Evolutionary conservation across 2,888 invertebrate species (phyloP).

Genomic region (Eumerus sabulonum): DNA sequence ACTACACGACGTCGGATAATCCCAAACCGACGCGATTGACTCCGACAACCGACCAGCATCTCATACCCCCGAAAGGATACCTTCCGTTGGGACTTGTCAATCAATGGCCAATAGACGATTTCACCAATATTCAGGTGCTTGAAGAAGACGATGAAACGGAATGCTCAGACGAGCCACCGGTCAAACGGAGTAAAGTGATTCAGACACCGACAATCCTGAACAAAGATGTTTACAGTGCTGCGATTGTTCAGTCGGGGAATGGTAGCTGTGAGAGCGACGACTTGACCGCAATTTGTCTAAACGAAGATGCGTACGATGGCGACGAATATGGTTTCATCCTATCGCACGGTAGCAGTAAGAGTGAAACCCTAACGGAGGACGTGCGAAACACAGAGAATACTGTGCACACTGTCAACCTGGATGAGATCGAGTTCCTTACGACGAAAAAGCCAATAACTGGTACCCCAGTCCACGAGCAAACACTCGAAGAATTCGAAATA

Average conservation of each 20-base stretch:
- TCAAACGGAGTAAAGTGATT: conserved; percentile 1
- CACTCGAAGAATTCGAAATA: conserved; percentile 19
- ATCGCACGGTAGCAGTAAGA: neutral
- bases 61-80: conserved; percentile 73
- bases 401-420: neutral
- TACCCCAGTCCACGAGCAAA: conserved; percentile 1
- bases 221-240: neutral
- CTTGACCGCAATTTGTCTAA: neutral
- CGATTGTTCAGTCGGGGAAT: neutral
- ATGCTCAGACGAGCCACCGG: neutral
- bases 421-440: neutral
- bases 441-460: neutral
- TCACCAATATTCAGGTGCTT: conserved; percentile 16
- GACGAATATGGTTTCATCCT: neutral
- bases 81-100: conserved; percentile 68
- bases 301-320: neutral
- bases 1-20: conserved; percentile 71
- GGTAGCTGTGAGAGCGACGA: conserved; percentile 3
- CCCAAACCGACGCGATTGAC: conserved; percentile 70
- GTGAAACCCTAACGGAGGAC: neutral
- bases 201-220: conserved; percentile 25
- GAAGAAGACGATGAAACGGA: neutral
- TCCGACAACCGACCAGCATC: conserved; percentile 69
- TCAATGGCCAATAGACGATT: conserved; percentile 9
- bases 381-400: neutral